These are phyloP conservation scores for Rhizoglyphus robini DNA, from an alignment of 1,140 invertebrate species.

Conservation along the genomic window DNA sequence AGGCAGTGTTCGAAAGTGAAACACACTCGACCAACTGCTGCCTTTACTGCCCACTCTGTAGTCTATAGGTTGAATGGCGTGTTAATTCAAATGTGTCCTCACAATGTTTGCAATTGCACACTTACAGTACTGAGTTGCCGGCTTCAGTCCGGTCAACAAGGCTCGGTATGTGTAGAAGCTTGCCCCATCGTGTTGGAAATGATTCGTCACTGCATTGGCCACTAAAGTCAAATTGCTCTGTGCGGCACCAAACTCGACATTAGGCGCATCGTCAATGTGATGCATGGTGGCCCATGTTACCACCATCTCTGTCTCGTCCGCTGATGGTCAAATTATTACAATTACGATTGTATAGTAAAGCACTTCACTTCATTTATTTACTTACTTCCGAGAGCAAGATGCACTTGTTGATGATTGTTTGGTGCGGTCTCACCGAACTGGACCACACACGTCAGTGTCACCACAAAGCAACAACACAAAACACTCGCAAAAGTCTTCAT, in stretches of 20 bases:
- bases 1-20: slow-evolving; percentile 32
- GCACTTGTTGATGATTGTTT: slow-evolving; percentile 18
- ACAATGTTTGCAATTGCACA: slow-evolving; percentile 9
- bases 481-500: too few relatives aligned
- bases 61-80: not conserved
- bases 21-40: slow-evolving; percentile 32
- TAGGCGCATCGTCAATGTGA: slow-evolving; percentile 43
- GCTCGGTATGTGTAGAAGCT: slow-evolving; percentile 66
- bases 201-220: slow-evolving; percentile 57
- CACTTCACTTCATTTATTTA: not conserved
- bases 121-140: slow-evolving; percentile 48
- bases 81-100: not conserved
- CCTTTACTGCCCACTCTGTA: slow-evolving; percentile 31
- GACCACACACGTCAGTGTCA: too few relatives aligned
- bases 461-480: too few relatives aligned
- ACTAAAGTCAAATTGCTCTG: slow-evolving; percentile 40
- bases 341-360: not conserved
- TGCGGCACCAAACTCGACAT: slow-evolving; percentile 59
- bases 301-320: slow-evolving; percentile 52
- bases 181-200: slow-evolving; percentile 41
- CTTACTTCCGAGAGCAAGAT: slow-evolving; percentile 20
- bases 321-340: slow-evolving; percentile 34
- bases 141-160: slow-evolving; percentile 41
- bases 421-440: too few relatives aligned
- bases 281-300: slow-evolving; percentile 63